Evolutionary conservation across 2,797 vertebrate species (phyloP).

Genomic region (Triplophysa yarkandensis): DNA sequence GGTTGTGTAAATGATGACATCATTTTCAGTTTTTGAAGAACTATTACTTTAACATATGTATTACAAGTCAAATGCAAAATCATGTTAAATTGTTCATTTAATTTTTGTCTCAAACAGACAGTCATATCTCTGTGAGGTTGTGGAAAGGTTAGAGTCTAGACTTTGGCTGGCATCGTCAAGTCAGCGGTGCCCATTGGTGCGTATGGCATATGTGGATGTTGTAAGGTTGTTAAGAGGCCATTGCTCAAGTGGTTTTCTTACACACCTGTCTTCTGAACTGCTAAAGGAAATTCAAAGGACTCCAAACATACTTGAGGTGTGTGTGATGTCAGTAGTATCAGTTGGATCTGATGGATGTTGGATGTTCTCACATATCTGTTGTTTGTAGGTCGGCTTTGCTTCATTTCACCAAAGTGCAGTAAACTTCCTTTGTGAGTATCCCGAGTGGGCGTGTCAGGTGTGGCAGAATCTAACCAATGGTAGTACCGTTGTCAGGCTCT

Average conservation of each 20-base stretch:
- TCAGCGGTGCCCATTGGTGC: constrained; percentile 78
- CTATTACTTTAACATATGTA: too few relatives aligned
- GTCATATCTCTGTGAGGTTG: constrained; percentile 59
- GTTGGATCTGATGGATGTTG: too few relatives aligned
- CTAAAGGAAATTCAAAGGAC: constrained; percentile 62
- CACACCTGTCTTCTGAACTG: constrained; percentile 65
- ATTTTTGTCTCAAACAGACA: not conserved
- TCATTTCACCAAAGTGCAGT: constrained; percentile 75
- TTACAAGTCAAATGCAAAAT: not conserved
- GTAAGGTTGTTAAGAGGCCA: constrained; percentile 64
- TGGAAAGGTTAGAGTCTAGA: constrained; percentile 64
- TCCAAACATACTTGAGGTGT: constrained; percentile 55
- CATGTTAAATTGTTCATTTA: too few relatives aligned
- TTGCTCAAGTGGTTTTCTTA: constrained; percentile 67
- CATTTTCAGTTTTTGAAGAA: too few relatives aligned
- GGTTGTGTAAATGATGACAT: too few relatives aligned
- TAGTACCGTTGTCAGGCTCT: constrained; percentile 67
- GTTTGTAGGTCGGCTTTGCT: constrained; percentile 79
- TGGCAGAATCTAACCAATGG: constrained; percentile 69
- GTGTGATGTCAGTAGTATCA: too few relatives aligned
- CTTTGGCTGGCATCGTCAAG: constrained; percentile 73
- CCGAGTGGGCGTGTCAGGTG: constrained; percentile 57
- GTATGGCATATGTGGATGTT: constrained; percentile 74
- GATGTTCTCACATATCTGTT: not conserved
- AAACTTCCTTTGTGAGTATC: constrained; percentile 73